Conservation (phyloP, 2,797 vertebrate species). For the Microctenopoma lineatum region DNA sequence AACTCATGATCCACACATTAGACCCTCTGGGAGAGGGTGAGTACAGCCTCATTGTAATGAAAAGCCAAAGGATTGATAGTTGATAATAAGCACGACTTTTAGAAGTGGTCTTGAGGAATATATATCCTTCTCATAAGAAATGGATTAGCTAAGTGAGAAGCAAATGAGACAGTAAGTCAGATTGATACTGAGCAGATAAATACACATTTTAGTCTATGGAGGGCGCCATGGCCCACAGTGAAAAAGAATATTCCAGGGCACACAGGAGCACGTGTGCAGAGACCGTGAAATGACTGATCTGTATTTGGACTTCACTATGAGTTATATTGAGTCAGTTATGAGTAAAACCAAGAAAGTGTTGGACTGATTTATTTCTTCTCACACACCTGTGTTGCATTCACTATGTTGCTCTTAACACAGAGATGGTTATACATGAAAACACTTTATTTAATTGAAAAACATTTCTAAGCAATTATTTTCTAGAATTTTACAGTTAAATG, state of each 20-base stretch:
- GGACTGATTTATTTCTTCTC: too few relatives aligned
- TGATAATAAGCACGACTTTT: background rate
- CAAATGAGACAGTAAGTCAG: slow-evolving; percentile 82
- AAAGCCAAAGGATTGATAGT: background rate
- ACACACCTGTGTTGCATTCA: too few relatives aligned
- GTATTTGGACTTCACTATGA: too few relatives aligned
- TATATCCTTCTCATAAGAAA: slow-evolving; percentile 82
- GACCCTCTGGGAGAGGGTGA: slow-evolving; percentile 93
- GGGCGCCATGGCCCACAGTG: slow-evolving; percentile 51
- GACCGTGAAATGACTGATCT: too few relatives aligned
- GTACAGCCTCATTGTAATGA: slow-evolving; percentile 43
- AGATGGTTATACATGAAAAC: background rate
- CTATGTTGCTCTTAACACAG: background rate
- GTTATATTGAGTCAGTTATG: too few relatives aligned
- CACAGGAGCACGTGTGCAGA: background rate
- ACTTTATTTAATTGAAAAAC: background rate
- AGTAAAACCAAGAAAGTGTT: too few relatives aligned
- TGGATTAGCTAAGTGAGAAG: slow-evolving; percentile 86
- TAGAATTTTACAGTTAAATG: slow-evolving; percentile 11
- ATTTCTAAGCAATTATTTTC: too few relatives aligned
- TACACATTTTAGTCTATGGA: slow-evolving; percentile 68
- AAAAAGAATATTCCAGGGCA: slow-evolving; percentile 16
- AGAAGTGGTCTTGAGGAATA: slow-evolving; percentile 19
- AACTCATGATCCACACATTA: slow-evolving; percentile 95
- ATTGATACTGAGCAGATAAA: slow-evolving; percentile 91